Base-by-base conservation (phyloP, 2,797 vertebrate genomes). In the Microctenopoma steveboyesi region DNA sequence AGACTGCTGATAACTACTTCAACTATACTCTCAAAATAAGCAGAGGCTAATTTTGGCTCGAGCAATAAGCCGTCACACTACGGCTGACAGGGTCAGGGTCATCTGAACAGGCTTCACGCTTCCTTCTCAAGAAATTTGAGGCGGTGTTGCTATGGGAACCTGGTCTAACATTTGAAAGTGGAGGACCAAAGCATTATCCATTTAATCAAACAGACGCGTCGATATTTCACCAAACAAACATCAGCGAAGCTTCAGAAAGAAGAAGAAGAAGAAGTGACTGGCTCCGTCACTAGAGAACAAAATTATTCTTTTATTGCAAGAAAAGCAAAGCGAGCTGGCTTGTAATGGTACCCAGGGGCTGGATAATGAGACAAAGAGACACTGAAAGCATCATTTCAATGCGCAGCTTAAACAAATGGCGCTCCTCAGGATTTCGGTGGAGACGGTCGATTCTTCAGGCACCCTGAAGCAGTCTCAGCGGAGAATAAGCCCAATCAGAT, bases 341-440 rank as follows among this genome's bases (percentile, higher is more conserved):
- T 48, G 71, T 78, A 64, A 76, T 63, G 72, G 62, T 55, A 74
- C 82, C 79, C 72, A 69, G 45, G 52, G 78, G 75, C 57, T 57
- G 69, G 73, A 85, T 83, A 83, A 81, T 56, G 75, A 75, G 43
- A 82, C 65, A 81, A 65, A 74, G 56, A 65, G 65, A 82, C 65
- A 88, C 58, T 70, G 81, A 86, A 90, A 86, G 81, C 84, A 71
- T 86, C 74, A 69, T 80, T 89, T 89, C 74, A 89, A 90, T 79
- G 83, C 71, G 80, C 85, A 87, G 83, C 78, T 88, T 61, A 69
- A 86, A 89, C 75, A 83, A 86, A 84, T 48, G 43, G 72, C 46
- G 73, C 68, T 86, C 65, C 69, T 57, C 28, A 33, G 50, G 71
- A 88, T 85, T 82, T 86, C 78, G 64, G 76, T 63, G 60, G 74